Percentiles rank a stretch among this genome's conserved stretches.
Conservation (phyloP, 2,888 invertebrate species). For the Erebia aethiops region DNA sequence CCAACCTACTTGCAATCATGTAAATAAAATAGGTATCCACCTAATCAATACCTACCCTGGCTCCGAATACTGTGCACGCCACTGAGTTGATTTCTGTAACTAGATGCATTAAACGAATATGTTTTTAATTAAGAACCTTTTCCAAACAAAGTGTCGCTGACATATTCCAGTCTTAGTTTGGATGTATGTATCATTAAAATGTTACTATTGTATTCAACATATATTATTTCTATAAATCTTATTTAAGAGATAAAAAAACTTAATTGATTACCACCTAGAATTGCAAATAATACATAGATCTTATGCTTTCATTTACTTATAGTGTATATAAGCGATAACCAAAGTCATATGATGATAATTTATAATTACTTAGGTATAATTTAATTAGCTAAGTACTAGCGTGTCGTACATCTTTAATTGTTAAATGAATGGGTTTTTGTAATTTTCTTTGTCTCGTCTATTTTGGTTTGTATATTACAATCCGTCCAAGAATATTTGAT, state of each 20-base stretch:
- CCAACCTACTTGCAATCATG: no score
- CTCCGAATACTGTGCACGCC: no score
- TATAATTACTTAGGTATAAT: conserved; percentile 18
- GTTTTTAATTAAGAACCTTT: no score
- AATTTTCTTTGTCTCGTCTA: neutral
- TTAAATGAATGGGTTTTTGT: neutral
- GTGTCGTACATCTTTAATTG: neutral
- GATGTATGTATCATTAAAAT: neutral
- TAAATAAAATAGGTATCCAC: no score
- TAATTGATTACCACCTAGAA: conserved; percentile 18
- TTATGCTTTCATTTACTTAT: conserved; percentile 4
- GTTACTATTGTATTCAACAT: no score
- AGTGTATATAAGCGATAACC: conserved; percentile 35
- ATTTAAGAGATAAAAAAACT: neutral
- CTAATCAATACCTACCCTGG: no score
- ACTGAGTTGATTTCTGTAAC: no score
- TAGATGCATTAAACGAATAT: no score
- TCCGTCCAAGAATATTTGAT: neutral
- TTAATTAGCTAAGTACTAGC: neutral
- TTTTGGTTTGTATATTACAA: neutral
- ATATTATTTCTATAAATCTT: no score
- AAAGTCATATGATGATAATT: conserved; percentile 31
- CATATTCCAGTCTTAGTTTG: conserved; percentile 7
- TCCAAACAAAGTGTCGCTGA: neutral
- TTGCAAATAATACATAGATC: conserved; percentile 7